These are phyloP conservation scores for Drosophila truncata DNA, from an alignment of 1,140 invertebrate genomes.

Conservation along the genomic window DNA sequence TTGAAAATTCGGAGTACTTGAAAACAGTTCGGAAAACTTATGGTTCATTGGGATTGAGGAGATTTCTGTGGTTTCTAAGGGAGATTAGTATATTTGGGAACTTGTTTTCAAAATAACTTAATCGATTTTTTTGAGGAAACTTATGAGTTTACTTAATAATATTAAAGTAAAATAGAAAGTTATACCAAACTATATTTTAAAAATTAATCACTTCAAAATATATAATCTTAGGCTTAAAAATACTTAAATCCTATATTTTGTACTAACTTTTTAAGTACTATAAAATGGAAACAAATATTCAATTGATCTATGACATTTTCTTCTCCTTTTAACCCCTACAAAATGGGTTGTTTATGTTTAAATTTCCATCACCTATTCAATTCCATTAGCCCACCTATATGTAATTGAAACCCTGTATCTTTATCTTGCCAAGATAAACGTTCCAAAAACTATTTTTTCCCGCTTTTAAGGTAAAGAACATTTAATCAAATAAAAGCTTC, in stretches of 20 bases:
- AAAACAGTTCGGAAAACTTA: conserved; percentile 14
- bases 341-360: conserved; percentile 11
- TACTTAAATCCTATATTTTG: not conserved
- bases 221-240: no score
- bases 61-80: not conserved
- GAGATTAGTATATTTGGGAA: not conserved
- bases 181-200: no score
- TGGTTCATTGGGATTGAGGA: not conserved
- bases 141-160: not conserved
- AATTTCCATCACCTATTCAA: conserved; percentile 19
- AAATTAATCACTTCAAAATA: no score
- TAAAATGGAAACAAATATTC: not conserved
- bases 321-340: not conserved
- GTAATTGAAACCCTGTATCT: conserved; percentile 33
- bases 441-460: conserved; percentile 40
- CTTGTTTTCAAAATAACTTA: not conserved
- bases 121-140: not conserved
- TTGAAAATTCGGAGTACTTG: conserved; percentile 35
- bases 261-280: no score
- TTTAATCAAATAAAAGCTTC: conserved; percentile 51
- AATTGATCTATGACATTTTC: not conserved
- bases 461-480: conserved; percentile 39
- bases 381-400: conserved; percentile 29
- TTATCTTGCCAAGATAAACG: conserved; percentile 33
- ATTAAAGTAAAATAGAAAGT: no score